These are phyloP conservation scores for Ophthalmolycus amberensis DNA, from an alignment of 2,113 vertebrate genomes.

Conservation along the genomic window DNA sequence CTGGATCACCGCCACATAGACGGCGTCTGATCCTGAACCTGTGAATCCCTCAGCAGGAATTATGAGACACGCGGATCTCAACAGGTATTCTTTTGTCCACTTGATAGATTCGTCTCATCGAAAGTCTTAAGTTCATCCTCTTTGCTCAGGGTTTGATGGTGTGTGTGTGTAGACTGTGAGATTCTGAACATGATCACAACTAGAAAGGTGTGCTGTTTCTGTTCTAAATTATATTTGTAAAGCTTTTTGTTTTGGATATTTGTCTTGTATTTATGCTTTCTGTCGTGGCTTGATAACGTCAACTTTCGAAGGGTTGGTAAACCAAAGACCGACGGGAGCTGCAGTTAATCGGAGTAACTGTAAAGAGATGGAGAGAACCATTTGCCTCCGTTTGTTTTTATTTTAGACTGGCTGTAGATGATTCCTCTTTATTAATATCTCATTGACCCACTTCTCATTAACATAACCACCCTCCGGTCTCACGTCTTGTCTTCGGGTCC, in stretches of 20 bases:
- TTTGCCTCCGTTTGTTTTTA: neutral
- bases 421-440: neutral
- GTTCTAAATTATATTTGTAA: slow-evolving; percentile 19
- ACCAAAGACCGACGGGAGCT: slow-evolving; percentile 78
- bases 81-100: slow-evolving; percentile 5
- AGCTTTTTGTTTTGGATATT: neutral
- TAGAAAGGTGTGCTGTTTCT: slow-evolving; percentile 21
- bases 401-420: slow-evolving; percentile 13
- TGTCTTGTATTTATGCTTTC: slow-evolving; percentile 29
- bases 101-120: slow-evolving; percentile 39
- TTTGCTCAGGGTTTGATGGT: slow-evolving; percentile 81
- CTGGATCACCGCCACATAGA: slow-evolving; percentile 13
- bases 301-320: slow-evolving; percentile 64
- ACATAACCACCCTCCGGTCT: neutral
- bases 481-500: neutral
- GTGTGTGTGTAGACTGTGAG: slow-evolving; percentile 34
- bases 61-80: neutral
- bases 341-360: slow-evolving; percentile 44
- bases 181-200: slow-evolving; percentile 41
- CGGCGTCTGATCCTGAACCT: slow-evolving; percentile 17
- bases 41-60: neutral
- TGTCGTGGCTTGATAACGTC: slow-evolving; percentile 55
- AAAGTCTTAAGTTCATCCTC: slow-evolving; percentile 68
- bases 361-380: neutral
- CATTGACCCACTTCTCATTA: slow-evolving; percentile 20